These are phyloP conservation scores for Hippocampus abdominalis DNA, from an alignment of 2,113 vertebrate species.

Conservation along the genomic window DNA sequence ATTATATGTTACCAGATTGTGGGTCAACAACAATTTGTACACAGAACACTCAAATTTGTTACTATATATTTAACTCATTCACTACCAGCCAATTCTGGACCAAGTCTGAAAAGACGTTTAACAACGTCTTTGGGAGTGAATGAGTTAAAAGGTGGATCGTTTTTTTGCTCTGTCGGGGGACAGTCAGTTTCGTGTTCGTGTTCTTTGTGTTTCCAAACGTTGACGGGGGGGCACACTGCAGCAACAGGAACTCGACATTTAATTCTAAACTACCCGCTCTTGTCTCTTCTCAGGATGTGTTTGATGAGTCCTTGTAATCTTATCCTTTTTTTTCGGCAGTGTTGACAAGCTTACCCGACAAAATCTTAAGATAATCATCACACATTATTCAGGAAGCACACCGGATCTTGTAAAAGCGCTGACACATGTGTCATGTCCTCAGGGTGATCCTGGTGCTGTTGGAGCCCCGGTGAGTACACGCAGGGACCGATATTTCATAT, in stretches of 20 bases:
- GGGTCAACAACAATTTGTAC: too few relatives aligned
- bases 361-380: background rate
- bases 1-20: too few relatives aligned
- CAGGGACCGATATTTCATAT: background rate
- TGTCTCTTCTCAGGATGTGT: constrained; percentile 3
- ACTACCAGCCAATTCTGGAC: too few relatives aligned
- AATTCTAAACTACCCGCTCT: background rate
- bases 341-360: background rate
- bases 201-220: background rate
- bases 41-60: too few relatives aligned
- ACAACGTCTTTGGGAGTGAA: too few relatives aligned
- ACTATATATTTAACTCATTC: too few relatives aligned
- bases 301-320: constrained; percentile 1
- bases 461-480: constrained; percentile 62
- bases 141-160: too few relatives aligned
- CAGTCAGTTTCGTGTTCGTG: background rate
- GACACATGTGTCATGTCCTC: constrained; percentile 29
- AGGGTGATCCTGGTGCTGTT: constrained; percentile 58
- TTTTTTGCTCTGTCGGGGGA: background rate
- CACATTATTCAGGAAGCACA: constrained; percentile 11
- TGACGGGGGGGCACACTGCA: background rate
- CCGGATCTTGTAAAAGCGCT: background rate
- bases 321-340: background rate
- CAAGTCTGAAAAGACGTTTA: too few relatives aligned
- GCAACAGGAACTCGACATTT: background rate